Conservation (phyloP, 35 echinoderm and acorn worm genomes). For the Nesometra sesokonis region DNA sequence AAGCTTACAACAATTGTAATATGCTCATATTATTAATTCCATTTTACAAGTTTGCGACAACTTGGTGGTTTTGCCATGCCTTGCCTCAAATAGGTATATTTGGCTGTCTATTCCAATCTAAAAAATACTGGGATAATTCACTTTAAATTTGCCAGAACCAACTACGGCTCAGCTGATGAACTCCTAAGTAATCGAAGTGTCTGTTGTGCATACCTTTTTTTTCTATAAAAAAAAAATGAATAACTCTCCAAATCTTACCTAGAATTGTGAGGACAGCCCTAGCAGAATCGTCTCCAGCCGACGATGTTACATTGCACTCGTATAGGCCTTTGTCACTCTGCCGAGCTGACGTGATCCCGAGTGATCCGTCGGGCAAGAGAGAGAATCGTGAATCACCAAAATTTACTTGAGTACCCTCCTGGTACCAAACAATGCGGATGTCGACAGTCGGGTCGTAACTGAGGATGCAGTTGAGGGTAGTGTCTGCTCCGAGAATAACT, state of each 20-base stretch:
- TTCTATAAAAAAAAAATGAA: too few relatives aligned
- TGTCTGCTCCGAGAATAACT: slow-evolving; percentile 23
- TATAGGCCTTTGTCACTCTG: slow-evolving; percentile 48
- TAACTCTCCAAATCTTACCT: slow-evolving; percentile 40
- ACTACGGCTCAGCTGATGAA: too few relatives aligned
- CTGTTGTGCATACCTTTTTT: too few relatives aligned
- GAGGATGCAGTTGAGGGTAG: slow-evolving; percentile 43
- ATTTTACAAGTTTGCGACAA: too few relatives aligned
- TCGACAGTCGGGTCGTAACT: slow-evolving; percentile 36
- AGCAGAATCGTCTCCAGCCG: slow-evolving; percentile 51
- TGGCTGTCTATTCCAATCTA: too few relatives aligned
- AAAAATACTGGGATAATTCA: too few relatives aligned
- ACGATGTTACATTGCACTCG: slow-evolving; percentile 60
- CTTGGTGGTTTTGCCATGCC: too few relatives aligned
- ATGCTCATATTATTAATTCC: too few relatives aligned
- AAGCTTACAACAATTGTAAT: too few relatives aligned
- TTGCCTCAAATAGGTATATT: too few relatives aligned
- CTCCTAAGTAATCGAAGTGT: too few relatives aligned
- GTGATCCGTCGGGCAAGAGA: slow-evolving; percentile 27
- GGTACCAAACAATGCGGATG: slow-evolving; percentile 42
- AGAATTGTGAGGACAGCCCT: slow-evolving; percentile 44
- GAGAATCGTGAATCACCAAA: neutral
- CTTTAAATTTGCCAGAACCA: too few relatives aligned
- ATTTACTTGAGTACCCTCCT: slow-evolving; percentile 26
- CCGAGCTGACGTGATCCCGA: slow-evolving; percentile 37